Conservation (phyloP, 2,113 vertebrate species). For the Phyllostomus discolor region DNA sequence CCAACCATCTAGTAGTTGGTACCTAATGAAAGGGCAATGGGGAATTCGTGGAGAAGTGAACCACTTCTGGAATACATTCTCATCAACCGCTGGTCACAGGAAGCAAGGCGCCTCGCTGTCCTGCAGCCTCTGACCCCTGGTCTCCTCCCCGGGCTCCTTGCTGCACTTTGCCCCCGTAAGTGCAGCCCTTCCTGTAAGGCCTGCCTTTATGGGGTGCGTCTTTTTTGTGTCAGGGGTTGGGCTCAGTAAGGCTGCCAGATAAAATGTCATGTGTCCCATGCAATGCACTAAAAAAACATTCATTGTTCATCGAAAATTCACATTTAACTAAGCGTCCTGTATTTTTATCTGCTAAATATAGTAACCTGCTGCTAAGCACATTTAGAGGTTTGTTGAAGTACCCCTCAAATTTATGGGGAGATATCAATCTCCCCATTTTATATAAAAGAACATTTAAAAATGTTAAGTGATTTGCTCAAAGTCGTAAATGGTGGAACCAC, state of each 20-base stretch:
- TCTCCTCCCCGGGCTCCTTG: background rate
- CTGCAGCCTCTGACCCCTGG: background rate
- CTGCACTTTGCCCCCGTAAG: background rate
- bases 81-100: background rate
- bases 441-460: background rate
- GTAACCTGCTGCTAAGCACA: background rate
- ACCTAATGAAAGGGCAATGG: background rate
- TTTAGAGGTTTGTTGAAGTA: background rate
- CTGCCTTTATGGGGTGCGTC: background rate
- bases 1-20: background rate
- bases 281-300: background rate
- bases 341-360: background rate
- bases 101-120: background rate
- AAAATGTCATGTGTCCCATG: background rate
- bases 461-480: background rate
- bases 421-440: background rate
- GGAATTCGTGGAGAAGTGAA: background rate
- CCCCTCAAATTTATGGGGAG: background rate
- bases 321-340: background rate
- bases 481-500: background rate
- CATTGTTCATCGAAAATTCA: slow-evolving; percentile 6
- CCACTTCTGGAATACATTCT: background rate
- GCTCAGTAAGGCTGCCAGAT: background rate
- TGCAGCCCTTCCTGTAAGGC: background rate
- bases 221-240: background rate